Conservation (phyloP, 2,888 invertebrate genomes). For the Biston betularia region DNA sequence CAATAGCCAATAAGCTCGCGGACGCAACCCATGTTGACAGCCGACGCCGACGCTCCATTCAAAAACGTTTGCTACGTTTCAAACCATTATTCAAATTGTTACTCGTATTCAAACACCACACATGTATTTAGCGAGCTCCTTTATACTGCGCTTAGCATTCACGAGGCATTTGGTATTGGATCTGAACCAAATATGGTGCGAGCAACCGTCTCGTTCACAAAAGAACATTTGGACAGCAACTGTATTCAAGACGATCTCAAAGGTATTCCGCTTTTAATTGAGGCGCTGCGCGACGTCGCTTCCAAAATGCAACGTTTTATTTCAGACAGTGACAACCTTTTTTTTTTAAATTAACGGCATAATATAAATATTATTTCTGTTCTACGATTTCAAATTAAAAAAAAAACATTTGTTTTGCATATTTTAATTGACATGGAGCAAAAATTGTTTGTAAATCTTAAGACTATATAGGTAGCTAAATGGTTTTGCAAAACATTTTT, state of each 20-base stretch:
- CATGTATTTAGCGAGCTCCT: conserved; percentile 32
- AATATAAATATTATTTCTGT: no score
- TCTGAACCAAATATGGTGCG: conserved; percentile 33
- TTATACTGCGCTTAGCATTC: conserved; percentile 24
- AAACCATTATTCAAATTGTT: conserved; percentile 64
- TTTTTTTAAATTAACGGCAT: no score
- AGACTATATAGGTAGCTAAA: no score
- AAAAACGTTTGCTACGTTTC: conserved; percentile 65
- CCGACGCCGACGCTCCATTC: conserved; percentile 73
- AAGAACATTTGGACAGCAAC: conserved; percentile 31
- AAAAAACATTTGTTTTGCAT: no score
- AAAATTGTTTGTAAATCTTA: no score
- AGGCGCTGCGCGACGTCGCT: background rate
- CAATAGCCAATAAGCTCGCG: conserved; percentile 78
- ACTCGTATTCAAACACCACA: conserved; percentile 41
- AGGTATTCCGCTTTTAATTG: background rate
- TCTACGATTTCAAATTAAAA: no score
- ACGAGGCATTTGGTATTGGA: conserved; percentile 28
- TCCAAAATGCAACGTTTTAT: no score
- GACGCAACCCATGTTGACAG: conserved; percentile 65
- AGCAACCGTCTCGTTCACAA: conserved; percentile 38
- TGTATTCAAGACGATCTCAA: conserved; percentile 10
- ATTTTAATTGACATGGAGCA: no score
- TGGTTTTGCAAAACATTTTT: no score
- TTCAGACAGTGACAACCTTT: no score